Conservation (phyloP, 2,888 invertebrate species). For the Aphidoletes aphidimyza region DNA sequence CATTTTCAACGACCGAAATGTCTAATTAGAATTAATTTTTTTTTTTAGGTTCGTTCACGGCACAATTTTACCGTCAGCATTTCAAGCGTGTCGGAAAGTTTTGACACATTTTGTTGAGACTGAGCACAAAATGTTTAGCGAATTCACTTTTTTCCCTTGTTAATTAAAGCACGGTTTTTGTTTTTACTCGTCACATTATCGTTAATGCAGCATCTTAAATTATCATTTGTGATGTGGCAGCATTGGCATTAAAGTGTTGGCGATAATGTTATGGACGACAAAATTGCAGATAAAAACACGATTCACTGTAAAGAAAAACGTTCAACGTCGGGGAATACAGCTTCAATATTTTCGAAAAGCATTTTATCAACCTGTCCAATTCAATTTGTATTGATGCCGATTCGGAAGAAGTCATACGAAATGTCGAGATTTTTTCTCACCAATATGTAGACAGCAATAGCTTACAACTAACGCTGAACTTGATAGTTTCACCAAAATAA, state of each 20-base stretch:
- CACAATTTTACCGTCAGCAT: background rate
- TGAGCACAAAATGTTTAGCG: too few species aligned
- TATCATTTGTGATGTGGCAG: too few species aligned
- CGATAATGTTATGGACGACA: too few species aligned
- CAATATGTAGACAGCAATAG: background rate
- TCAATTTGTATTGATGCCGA: background rate
- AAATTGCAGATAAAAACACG: too few species aligned
- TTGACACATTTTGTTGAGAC: too few species aligned
- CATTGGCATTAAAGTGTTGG: too few species aligned
- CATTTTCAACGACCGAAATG: background rate
- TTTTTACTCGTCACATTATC: background rate
- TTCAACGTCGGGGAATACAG: too few species aligned
- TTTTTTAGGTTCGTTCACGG: background rate
- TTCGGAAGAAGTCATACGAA: background rate
- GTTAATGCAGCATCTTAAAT: background rate
- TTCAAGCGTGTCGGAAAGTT: background rate
- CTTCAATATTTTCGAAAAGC: too few species aligned
- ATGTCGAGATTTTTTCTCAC: background rate
- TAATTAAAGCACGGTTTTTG: background rate
- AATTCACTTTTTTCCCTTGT: too few species aligned
- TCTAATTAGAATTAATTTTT: conserved; percentile 35
- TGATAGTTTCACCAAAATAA: conserved; percentile 1
- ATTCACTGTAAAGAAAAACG: too few species aligned
- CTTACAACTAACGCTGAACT: background rate
- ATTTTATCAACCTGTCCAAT: too few species aligned